phyloP scores from a whole-genome alignment of 2,113 vertebrate species.

The Rhodinocichla rosea region DNA sequence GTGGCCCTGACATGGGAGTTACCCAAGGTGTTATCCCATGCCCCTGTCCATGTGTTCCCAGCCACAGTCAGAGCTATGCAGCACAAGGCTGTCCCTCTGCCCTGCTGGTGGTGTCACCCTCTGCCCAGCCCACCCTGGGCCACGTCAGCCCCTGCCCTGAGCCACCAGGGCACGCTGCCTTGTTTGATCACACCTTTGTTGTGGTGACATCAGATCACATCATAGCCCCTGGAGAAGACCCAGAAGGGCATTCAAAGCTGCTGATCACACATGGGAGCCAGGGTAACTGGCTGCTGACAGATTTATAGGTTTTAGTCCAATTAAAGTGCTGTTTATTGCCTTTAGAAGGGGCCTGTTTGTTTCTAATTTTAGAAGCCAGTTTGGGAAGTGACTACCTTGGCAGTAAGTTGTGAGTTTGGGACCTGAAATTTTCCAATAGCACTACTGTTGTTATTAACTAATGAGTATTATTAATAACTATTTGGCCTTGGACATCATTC shows the following conservation, averaged over 20 bases:
- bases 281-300: conserved; percentile 19
- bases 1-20: not conserved
- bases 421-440: not conserved
- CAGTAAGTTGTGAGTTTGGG: not conserved
- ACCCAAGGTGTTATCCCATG: fast-evolving
- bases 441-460: not conserved
- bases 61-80: not conserved
- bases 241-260: not conserved
- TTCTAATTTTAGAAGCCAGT: conserved; percentile 41
- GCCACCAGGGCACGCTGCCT: fast-evolving
- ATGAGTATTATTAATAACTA: not conserved
- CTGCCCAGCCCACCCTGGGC: not conserved
- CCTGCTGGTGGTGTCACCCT: not conserved
- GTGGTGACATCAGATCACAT: not conserved
- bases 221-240: not conserved
- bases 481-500: not conserved
- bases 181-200: not conserved
- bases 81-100: not conserved
- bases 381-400: not conserved
- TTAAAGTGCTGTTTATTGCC: conserved; percentile 53
- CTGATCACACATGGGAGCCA: not conserved
- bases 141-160: not conserved
- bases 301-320: conserved; percentile 26
- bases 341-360: conserved; percentile 17
- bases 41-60: fast-evolving